phyloP scores from a whole-genome alignment of 2,888 invertebrate species.

The Ichneumoninae sp. region DNA sequence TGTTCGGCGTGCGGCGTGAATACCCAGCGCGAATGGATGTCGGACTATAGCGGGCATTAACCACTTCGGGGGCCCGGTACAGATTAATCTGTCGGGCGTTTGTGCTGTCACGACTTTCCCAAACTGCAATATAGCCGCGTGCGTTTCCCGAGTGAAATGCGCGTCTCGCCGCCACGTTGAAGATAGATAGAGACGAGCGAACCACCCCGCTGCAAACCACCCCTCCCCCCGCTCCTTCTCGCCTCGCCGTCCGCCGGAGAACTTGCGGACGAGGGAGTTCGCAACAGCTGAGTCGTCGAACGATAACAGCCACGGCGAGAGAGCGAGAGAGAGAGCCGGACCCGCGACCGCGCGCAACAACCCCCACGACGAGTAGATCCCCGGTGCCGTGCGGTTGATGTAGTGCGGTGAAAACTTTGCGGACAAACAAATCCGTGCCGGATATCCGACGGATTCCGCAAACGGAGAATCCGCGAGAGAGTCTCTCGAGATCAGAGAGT shows the following conservation, averaged over 20 bases:
- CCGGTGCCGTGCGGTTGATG: conserved; percentile 77
- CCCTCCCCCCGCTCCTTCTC: not conserved
- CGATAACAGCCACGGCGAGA: conserved; percentile 59
- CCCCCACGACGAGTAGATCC: conserved; percentile 40
- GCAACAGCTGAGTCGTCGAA: conserved; percentile 81
- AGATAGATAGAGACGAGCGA: conserved; percentile 33
- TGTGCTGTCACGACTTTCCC: conserved; percentile 41
- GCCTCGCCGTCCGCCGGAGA: conserved; percentile 58
- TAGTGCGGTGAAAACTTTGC: conserved; percentile 82
- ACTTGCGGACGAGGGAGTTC: conserved; percentile 80
- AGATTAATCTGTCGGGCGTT: conserved; percentile 54
- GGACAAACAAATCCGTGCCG: conserved; percentile 83
- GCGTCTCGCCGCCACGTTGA: conserved; percentile 37
- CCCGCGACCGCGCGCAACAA: conserved; percentile 34
- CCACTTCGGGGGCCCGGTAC: conserved; percentile 48
- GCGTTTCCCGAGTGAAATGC: conserved; percentile 48
- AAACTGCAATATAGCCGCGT: conserved; percentile 51
- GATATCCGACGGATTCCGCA: conserved; percentile 77
- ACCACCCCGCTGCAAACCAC: conserved; percentile 11
- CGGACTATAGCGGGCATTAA: conserved; percentile 51
- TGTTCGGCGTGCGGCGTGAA: not conserved
- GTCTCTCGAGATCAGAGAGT: conserved; percentile 65
- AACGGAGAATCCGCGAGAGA: conserved; percentile 69
- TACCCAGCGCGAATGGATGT: conserved; percentile 18
- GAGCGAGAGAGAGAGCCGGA: conserved; percentile 37